phyloP scores from a whole-genome alignment of 2,888 invertebrate species.

The Lordiphosa andalusiaca region DNA sequence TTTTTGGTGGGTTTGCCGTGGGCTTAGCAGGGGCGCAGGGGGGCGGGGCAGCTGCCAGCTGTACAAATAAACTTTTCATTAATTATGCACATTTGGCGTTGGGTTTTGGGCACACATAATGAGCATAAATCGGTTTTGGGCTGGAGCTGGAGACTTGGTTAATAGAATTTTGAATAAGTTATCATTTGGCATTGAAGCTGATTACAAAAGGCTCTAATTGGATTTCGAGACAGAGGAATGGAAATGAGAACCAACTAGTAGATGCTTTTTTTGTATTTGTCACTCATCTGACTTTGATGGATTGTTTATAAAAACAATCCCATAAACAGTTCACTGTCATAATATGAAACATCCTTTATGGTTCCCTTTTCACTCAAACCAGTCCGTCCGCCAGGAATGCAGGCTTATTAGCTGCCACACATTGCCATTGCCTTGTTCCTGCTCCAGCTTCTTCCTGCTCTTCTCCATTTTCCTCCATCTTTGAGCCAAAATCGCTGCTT shows the following conservation, averaged over 20 bases:
- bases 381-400: background rate
- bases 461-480: no score
- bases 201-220: constrained; percentile 49
- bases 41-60: constrained; percentile 46
- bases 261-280: background rate
- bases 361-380: no score
- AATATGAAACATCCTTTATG: no score
- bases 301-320: constrained; percentile 6
- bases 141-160: constrained; percentile 9
- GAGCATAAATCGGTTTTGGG: constrained; percentile 20
- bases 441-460: background rate
- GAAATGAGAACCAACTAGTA: background rate
- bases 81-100: constrained; percentile 59
- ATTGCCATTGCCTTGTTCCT: background rate
- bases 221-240: constrained; percentile 26
- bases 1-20: constrained; percentile 37
- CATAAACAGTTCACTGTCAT: constrained; percentile 1
- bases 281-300: constrained; percentile 4
- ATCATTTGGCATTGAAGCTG: constrained; percentile 38
- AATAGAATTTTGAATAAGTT: constrained; percentile 52
- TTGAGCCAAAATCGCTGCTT: constrained; percentile 35
- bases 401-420: constrained; percentile 28
- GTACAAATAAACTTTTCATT: constrained; percentile 58
- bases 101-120: constrained; percentile 28
- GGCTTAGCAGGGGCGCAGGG: constrained; percentile 22